Conservation (phyloP, 2,113 vertebrate species). For the Astatoreochromis straeleni region DNA sequence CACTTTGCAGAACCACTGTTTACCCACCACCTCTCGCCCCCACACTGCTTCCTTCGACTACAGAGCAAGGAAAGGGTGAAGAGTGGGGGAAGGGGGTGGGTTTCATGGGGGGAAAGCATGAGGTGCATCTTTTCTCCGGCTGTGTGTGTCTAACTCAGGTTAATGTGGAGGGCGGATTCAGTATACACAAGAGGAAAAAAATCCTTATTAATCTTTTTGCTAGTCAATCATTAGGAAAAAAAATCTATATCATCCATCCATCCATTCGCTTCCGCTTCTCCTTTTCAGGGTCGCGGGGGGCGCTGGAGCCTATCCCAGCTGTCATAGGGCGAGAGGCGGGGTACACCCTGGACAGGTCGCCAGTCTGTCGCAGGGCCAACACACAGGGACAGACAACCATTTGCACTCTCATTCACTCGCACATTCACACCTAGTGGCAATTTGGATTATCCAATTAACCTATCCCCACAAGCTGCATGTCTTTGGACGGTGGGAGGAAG, state of each 20-base stretch:
- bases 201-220: not conserved
- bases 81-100: not conserved
- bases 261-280: too few relatives aligned
- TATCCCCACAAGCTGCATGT: too few relatives aligned
- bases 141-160: not conserved
- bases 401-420: too few relatives aligned
- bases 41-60: slow-evolving; percentile 25
- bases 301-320: too few relatives aligned
- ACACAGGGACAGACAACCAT: too few relatives aligned
- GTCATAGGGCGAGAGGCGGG: too few relatives aligned
- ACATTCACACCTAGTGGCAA: too few relatives aligned
- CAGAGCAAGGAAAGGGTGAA: slow-evolving; percentile 14
- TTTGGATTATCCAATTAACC: too few relatives aligned
- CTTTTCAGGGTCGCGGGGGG: too few relatives aligned
- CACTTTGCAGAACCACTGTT: slow-evolving; percentile 58
- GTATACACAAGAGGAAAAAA: not conserved
- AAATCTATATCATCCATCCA: not conserved
- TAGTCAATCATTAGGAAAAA: not conserved
- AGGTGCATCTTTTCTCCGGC: not conserved
- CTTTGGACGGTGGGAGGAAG: too few relatives aligned
- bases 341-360: too few relatives aligned
- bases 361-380: too few relatives aligned
- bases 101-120: not conserved
- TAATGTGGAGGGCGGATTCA: not conserved
- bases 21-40: slow-evolving; percentile 39